Evolutionary conservation across 1,140 invertebrate species (phyloP).

Genomic region (Drosophila orosa): DNA sequence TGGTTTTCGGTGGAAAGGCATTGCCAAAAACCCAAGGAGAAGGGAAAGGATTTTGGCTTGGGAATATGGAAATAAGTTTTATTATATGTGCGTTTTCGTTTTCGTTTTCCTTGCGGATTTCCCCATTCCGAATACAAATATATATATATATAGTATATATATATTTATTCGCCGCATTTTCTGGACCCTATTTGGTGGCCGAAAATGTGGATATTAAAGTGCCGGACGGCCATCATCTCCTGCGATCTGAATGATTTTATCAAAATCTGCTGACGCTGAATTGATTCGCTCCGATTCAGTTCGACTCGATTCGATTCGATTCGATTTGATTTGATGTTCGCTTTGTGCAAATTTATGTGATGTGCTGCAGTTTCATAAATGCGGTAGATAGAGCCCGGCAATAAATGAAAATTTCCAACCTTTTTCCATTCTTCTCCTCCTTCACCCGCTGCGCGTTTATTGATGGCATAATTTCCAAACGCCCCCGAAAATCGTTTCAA

Average conservation of each 20-base stretch:
- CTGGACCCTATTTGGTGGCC: constrained; percentile 44
- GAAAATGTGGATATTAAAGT: constrained; percentile 74
- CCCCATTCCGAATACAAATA: constrained; percentile 1
- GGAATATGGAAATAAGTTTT: constrained; percentile 67
- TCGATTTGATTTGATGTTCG: constrained; percentile 70
- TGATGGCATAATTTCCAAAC: constrained; percentile 69
- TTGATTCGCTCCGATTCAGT: constrained; percentile 61
- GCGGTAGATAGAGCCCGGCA: constrained; percentile 23
- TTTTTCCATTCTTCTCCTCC: background rate
- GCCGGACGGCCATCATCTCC: constrained; percentile 13
- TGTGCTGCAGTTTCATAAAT: constrained; percentile 74
- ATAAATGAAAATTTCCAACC: constrained; percentile 25
- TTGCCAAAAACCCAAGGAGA: constrained; percentile 19
- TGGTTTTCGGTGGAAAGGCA: too few relatives aligned
- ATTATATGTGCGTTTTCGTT: constrained; percentile 47
- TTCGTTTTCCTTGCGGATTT: constrained; percentile 33
- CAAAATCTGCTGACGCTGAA: constrained; percentile 76
- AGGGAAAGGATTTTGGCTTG: constrained; percentile 43
- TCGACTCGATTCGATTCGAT: constrained; percentile 9
- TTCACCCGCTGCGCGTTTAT: constrained; percentile 20
- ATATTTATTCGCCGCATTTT: background rate
- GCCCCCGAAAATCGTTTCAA: constrained; percentile 36
- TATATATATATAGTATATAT: background rate
- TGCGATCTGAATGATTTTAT: constrained; percentile 66
- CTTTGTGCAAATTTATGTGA: constrained; percentile 77